These are phyloP conservation scores for Heterotilapia buettikoferi DNA, from an alignment of 2,113 vertebrate genomes.

Conservation along the genomic window DNA sequence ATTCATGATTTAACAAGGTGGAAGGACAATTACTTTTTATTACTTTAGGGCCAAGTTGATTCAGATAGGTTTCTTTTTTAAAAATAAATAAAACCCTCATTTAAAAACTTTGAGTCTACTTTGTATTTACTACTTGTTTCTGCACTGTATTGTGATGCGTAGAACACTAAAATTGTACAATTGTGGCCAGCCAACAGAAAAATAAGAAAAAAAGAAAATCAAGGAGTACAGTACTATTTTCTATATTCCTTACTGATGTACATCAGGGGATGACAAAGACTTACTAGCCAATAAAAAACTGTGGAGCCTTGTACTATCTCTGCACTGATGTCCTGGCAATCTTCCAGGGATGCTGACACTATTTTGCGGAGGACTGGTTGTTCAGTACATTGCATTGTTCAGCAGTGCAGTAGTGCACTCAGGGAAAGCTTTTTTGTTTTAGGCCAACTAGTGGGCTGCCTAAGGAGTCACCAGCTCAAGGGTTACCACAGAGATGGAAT, in stretches of 20 bases:
- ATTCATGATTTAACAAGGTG: background rate
- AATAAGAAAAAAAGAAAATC: background rate
- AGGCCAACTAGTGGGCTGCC: background rate
- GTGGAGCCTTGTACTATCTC: background rate
- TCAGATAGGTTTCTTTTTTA: rapidly evolving
- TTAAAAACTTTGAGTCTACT: background rate
- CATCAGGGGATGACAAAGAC: background rate
- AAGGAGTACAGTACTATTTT: background rate
- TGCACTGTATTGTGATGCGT: background rate
- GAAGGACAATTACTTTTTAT: background rate
- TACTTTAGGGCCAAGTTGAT: background rate
- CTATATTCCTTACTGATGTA: background rate
- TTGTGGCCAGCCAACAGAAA: background rate
- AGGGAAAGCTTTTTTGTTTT: background rate
- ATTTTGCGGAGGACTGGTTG: background rate
- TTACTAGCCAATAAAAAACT: background rate
- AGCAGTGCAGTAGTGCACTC: background rate
- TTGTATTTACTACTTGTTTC: background rate
- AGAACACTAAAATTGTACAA: background rate
- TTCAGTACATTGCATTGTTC: background rate
- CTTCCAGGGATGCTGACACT: background rate
- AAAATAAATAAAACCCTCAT: background rate
- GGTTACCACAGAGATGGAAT: background rate
- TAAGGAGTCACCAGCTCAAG: background rate
- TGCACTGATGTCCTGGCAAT: background rate